Evolutionary conservation across 2,797 vertebrate species (phyloP), one percentile per base, ranked within the genome.

Genomic region (Xenentodon cancila): DNA sequence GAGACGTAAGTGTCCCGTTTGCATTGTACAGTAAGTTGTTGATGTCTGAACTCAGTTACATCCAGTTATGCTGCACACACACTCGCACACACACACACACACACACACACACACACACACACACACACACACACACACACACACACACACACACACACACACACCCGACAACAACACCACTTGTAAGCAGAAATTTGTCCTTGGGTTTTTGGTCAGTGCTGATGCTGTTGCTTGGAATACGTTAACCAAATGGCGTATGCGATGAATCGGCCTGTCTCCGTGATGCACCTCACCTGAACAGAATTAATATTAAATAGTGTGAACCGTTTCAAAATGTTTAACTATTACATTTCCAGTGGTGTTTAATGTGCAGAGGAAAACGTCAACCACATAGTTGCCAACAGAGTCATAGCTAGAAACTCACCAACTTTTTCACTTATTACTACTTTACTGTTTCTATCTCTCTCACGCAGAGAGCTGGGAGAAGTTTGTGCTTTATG

Each of bases 361-460:
- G 54, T 71, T 82, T 64, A 78, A 72, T 80, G 64, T 84, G 73
- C 67, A 64, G 62, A 73, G 56, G 59, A 72, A 60, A 56, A 64
- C 59, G 84, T 81, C 47, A 0, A 46, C 1, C n/a, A 19, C 7
- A 17, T 13, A 2, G 3, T 3, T 15, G 13, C 13, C 12, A 5
- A 17, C 53, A 53, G 42, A 49, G 52, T 59, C 55, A n/a, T 13
- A 52, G 60, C 55, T 57, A 57, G n/a, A 50, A 62, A 57, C 69
- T 61, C 62, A 52, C 32, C 22, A 62, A 46, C 64, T 75, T 47
- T 57, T 59, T 45, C 9, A 40, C 1, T 40, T 2, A 40, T 12
- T 37, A 40, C 63, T 71, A 59, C 59, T 60, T 22, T 59, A 49
- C 49, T 46, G 59, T 64, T 13, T 55, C 57, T 50, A 22, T 21